These are phyloP conservation scores for Neoascia interrupta DNA, from an alignment of 2,888 invertebrate genomes.

Conservation along the genomic window DNA sequence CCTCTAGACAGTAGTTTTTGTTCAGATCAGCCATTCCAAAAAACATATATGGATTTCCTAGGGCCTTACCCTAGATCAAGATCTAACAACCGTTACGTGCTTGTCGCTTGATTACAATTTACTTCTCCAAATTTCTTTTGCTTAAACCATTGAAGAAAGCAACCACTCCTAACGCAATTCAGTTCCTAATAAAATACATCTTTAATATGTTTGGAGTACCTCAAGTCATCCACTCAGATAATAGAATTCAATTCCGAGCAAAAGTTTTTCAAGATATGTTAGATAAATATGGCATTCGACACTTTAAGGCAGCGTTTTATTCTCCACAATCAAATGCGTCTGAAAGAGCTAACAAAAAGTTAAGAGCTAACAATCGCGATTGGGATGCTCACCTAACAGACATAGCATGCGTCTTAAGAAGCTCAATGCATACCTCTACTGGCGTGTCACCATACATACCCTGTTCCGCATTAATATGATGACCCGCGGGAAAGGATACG, in stretches of 20 bases:
- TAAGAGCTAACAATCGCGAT: conserved; percentile 70
- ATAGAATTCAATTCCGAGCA: conserved; percentile 71
- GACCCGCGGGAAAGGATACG: too few relatives aligned
- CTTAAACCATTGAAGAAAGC: neutral
- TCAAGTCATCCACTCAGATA: conserved; percentile 63
- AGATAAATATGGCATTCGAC: neutral
- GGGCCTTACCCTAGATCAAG: conserved; percentile 4
- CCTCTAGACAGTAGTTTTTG: neutral
- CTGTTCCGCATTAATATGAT: too few relatives aligned
- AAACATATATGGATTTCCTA: too few relatives aligned
- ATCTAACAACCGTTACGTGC: neutral
- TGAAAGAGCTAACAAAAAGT: too few relatives aligned
- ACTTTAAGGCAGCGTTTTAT: too few relatives aligned
- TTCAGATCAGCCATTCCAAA: neutral
- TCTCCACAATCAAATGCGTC: too few relatives aligned
- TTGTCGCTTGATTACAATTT: conserved; percentile 2
- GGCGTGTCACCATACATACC: too few relatives aligned
- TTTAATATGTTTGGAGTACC: conserved; percentile 17
- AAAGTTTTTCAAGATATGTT: conserved; percentile 62
- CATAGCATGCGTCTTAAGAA: conserved; percentile 42
- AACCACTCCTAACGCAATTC: neutral
- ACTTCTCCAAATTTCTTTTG: neutral
- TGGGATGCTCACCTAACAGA: conserved; percentile 51
- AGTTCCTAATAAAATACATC: neutral
- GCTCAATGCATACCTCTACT: conserved; percentile 24